These are phyloP conservation scores for Gonocerus acuteangulatus DNA, from an alignment of 2,888 invertebrate genomes.

Conservation along the genomic window DNA sequence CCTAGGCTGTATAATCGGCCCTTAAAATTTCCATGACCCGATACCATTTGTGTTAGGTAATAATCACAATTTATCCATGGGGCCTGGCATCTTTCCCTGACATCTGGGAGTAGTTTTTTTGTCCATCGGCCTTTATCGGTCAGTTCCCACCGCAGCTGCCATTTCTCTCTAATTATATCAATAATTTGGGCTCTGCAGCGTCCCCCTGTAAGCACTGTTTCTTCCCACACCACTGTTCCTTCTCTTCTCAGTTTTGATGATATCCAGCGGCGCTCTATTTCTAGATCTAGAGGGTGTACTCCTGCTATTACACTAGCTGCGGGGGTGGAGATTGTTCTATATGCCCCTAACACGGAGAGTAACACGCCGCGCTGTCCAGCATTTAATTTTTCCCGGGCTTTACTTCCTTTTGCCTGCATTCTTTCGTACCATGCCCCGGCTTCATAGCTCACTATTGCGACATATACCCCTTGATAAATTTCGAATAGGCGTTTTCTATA, in stretches of 20 bases:
- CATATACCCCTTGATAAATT: not conserved
- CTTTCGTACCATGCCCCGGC: not conserved
- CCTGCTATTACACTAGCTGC: not conserved
- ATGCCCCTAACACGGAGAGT: not conserved
- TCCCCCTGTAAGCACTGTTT: not conserved
- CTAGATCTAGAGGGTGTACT: not conserved
- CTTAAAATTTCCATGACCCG: not conserved
- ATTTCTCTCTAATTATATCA: not conserved
- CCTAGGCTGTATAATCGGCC: not conserved
- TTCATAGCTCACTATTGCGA: not conserved
- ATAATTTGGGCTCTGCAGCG: not conserved
- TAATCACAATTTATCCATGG: not conserved
- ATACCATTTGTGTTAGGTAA: not conserved
- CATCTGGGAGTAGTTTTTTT: not conserved
- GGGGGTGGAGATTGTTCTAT: not conserved
- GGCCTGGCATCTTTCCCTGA: not conserved
- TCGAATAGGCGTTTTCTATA: not conserved
- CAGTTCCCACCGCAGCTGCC: not conserved
- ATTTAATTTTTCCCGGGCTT: not conserved
- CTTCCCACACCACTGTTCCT: not conserved
- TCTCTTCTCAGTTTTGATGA: not conserved
- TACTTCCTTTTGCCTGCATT: not conserved
- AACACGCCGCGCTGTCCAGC: not conserved
- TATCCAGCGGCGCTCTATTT: not conserved
- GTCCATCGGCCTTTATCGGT: not conserved